Percentiles rank a stretch among this genome's conserved stretches.
Evolutionary conservation across 2,888 invertebrate species (phyloP).

Genomic region (Druceiella hillmani): DNA sequence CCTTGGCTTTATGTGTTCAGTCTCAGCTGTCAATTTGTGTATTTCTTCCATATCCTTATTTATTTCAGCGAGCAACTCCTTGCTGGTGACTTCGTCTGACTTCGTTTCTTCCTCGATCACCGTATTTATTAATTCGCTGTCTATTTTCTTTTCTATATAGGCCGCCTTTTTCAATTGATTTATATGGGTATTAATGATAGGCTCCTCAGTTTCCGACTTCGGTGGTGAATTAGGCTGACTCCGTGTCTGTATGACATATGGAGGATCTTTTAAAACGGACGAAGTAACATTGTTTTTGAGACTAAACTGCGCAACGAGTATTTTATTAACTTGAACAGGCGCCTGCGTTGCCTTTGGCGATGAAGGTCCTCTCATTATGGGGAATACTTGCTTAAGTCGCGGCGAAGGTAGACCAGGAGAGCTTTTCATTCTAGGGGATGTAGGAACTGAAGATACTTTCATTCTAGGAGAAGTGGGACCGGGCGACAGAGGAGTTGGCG

Average conservation of each 20-base stretch:
- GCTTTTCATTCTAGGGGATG: conserved; percentile 68
- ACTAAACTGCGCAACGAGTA: conserved; percentile 54
- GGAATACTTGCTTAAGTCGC: conserved; percentile 60
- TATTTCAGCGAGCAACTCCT: conserved; percentile 38
- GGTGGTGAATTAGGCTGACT: conserved; percentile 49
- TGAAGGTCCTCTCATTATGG: conserved; percentile 54
- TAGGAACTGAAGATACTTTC: conserved; percentile 68
- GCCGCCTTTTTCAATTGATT: conserved; percentile 31
- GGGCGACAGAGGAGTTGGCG: conserved; percentile 56
- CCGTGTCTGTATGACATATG: conserved; percentile 41
- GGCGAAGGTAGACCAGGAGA: conserved; percentile 63
- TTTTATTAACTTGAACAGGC: conserved; percentile 49
- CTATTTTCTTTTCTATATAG: conserved; percentile 36
- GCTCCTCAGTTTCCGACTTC: conserved; percentile 41
- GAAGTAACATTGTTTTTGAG: conserved; percentile 46
- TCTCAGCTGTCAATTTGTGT: conserved; percentile 47
- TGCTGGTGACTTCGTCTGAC: conserved; percentile 38
- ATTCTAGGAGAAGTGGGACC: conserved; percentile 58
- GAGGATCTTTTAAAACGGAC: conserved; percentile 29
- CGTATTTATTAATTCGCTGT: conserved; percentile 42
- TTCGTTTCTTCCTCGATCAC: conserved; percentile 40
- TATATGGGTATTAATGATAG: conserved; percentile 31
- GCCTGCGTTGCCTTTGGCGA: conserved; percentile 53
- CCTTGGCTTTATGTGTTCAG: conserved; percentile 37
- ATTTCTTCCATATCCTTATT: conserved; percentile 49